Evolutionary conservation across 1,140 invertebrate genomes (phyloP).

Genomic region (Drosophila chauvacae): DNA sequence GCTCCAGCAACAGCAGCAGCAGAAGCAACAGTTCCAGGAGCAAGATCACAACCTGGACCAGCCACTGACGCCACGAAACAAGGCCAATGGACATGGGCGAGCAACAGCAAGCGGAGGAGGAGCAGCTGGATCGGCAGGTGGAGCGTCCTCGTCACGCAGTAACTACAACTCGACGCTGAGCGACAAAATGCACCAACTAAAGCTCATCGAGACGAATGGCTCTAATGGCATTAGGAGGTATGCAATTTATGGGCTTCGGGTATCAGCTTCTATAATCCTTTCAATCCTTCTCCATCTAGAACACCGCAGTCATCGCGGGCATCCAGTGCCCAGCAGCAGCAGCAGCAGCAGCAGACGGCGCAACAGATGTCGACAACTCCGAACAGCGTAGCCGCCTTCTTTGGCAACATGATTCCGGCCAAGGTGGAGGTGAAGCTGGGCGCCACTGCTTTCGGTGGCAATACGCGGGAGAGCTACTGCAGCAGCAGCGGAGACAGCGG

Average conservation of each 20-base stretch:
- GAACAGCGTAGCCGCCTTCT: conserved; percentile 75
- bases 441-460: conserved; percentile 29
- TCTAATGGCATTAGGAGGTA: conserved; percentile 56
- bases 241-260: background rate
- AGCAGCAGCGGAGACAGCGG: conserved; percentile 68
- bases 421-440: conserved; percentile 82
- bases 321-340: conserved; percentile 55
- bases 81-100: conserved; percentile 34
- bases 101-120: conserved; percentile 5
- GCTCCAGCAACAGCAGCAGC: conserved; percentile 55
- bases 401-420: conserved; percentile 80
- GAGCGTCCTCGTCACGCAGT: conserved; percentile 4
- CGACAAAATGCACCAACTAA: conserved; percentile 72
- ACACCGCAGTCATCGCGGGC: conserved; percentile 64
- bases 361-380: conserved; percentile 64
- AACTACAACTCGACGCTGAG: conserved; percentile 50
- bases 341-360: conserved; percentile 23
- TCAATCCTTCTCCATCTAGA: conserved; percentile 20
- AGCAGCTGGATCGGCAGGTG: background rate
- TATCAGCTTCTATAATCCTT: background rate
- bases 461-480: conserved; percentile 60
- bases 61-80: conserved; percentile 37
- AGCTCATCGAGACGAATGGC: conserved; percentile 52
- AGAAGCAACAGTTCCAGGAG: conserved; percentile 37
- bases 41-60: conserved; percentile 41